These are phyloP conservation scores for Dendrophyllia cribrosa DNA, from an alignment of 64 coral and sea anemone genomes.

Conservation along the genomic window DNA sequence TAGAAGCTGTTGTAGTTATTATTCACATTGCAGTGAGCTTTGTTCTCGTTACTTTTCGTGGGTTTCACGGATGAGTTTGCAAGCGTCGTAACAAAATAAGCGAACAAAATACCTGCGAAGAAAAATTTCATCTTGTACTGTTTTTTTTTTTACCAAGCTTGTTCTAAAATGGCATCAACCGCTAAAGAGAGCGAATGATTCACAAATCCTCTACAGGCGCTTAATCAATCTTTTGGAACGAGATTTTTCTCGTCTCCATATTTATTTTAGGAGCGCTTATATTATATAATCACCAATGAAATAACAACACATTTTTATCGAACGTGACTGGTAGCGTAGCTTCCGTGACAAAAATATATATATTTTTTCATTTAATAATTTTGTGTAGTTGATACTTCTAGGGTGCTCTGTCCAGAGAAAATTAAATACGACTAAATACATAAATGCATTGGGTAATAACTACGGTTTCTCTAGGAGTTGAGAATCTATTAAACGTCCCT, in stretches of 20 bases:
- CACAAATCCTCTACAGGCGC: background rate
- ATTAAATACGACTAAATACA: too few species aligned
- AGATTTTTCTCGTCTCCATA: background rate
- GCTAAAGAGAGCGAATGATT: background rate
- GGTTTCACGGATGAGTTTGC: background rate
- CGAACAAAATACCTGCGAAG: background rate
- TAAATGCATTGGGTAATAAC: too few species aligned
- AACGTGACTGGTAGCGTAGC: background rate
- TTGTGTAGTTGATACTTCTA: too few species aligned
- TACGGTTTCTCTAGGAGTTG: too few species aligned
- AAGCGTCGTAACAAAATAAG: background rate
- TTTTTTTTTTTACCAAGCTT: too few species aligned
- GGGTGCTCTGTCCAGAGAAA: too few species aligned
- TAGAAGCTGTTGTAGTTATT: background rate
- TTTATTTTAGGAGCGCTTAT: background rate
- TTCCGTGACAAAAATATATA: too few species aligned
- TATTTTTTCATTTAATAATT: too few species aligned
- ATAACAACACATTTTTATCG: background rate
- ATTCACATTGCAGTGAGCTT: too few species aligned
- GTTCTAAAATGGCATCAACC: background rate
- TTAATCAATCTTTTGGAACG: background rate
- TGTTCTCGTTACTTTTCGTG: background rate
- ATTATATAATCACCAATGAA: background rate
- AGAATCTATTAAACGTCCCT: too few species aligned
- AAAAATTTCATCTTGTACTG: background rate